Evolutionary conservation across 2,888 invertebrate genomes (phyloP).

Genomic region (Xestobium rufovillosum): DNA sequence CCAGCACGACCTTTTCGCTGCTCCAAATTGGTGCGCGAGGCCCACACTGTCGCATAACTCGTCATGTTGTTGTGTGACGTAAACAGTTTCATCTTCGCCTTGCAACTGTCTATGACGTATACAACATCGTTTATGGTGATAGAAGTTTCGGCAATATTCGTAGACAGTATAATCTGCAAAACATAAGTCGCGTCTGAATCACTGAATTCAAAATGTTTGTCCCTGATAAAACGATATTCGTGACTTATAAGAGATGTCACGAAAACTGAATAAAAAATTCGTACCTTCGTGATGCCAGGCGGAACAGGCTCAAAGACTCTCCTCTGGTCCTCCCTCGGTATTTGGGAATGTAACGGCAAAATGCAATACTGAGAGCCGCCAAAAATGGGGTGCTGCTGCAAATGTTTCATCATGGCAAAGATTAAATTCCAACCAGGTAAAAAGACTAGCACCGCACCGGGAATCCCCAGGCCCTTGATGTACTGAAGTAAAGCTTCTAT

Average conservation of each 20-base stretch:
- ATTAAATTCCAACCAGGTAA: constrained; percentile 97
- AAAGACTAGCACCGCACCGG: constrained; percentile 88
- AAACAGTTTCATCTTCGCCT: constrained; percentile 95
- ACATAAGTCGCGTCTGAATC: too few relatives aligned
- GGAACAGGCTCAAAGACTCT: constrained; percentile 87
- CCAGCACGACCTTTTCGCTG: constrained; percentile 92
- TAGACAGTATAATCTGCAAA: constrained; percentile 77
- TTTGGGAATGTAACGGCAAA: constrained; percentile 94
- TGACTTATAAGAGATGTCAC: too few relatives aligned
- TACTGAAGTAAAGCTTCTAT: constrained; percentile 71
- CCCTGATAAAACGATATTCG: too few relatives aligned
- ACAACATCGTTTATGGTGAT: constrained; percentile 98
- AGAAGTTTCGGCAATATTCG: constrained; percentile 97
- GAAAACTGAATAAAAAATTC: constrained; percentile 5
- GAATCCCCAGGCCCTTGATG: constrained; percentile 53
- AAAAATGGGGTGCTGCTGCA: constrained; percentile 60
- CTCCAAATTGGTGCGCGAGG: constrained; percentile 88
- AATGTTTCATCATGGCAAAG: constrained; percentile 77
- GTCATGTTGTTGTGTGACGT: constrained; percentile 99
- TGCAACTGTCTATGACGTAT: constrained; percentile 95
- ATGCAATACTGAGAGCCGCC: constrained; percentile 62
- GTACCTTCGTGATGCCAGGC: constrained; percentile 73
- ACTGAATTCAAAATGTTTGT: too few relatives aligned
- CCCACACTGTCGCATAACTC: constrained; percentile 95
- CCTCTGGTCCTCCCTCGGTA: constrained; percentile 91